Evolutionary conservation across 2,113 vertebrate species (phyloP).

Genomic region (Catharus fuscescens): DNA sequence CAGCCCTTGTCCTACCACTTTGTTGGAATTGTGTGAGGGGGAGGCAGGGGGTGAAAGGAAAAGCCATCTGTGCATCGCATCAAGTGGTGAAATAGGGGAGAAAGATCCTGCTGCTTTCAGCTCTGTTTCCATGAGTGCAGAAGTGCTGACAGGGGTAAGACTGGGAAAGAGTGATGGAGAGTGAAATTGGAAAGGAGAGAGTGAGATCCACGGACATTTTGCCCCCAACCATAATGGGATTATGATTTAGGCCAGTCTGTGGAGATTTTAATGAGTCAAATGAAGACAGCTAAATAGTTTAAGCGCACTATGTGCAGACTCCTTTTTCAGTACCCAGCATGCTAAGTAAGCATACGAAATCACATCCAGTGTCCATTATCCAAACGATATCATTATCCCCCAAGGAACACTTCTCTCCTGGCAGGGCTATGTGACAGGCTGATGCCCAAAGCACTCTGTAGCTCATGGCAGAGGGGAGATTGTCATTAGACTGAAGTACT

Average conservation of each 20-base stretch:
- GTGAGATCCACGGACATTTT: slow-evolving; percentile 1
- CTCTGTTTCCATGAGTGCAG: background rate
- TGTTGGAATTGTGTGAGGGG: background rate
- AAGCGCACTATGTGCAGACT: background rate
- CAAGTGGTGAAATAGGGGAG: background rate
- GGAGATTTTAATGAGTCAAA: slow-evolving; percentile 52
- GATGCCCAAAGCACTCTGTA: background rate
- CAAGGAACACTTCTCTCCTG: slow-evolving; percentile 24
- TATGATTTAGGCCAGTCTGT: slow-evolving; percentile 26
- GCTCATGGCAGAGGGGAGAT: background rate
- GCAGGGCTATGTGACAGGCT: background rate
- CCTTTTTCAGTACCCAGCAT: background rate
- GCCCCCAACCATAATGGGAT: background rate
- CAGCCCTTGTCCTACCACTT: background rate
- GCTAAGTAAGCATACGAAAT: slow-evolving; percentile 21
- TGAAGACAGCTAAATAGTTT: slow-evolving; percentile 47
- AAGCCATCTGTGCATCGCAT: slow-evolving; percentile 44
- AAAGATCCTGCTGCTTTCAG: slow-evolving; percentile 45
- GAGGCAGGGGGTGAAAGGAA: background rate
- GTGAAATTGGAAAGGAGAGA: slow-evolving; percentile 29
- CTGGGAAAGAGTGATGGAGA: slow-evolving; percentile 14
- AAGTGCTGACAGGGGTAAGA: slow-evolving; percentile 31
- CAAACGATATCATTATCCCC: background rate
- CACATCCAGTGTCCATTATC: slow-evolving; percentile 12
- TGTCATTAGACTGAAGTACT: slow-evolving; percentile 9